Base-by-base conservation (phyloP, 2,888 invertebrate species). In the Oligia strigilis region DNA sequence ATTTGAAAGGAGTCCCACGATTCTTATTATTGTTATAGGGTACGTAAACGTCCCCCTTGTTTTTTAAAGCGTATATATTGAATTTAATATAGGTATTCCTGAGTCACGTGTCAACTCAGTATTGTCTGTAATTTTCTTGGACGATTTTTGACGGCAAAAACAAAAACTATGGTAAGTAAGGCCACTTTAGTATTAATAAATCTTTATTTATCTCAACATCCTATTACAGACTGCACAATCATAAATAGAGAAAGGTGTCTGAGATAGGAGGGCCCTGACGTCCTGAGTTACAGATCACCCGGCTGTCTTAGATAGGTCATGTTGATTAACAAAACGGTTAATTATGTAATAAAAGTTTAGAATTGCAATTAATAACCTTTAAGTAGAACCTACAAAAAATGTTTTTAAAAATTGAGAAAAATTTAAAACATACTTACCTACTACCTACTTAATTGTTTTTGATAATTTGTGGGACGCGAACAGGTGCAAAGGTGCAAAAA, bases 111-210 rank as follows among this genome's bases (percentile, higher is more conserved):
- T 52, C 9, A 69, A 19, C 14, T 67, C 6, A 69, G 43, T 9
- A 19, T 6, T 13, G 4, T 52, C 0, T n/a, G 2, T 13, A 3
- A 40, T 40, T n/a, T n/a, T n/a, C 1, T 0, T 17, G n/a, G n/a
- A 17, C 0, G 14, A 55, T 40, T 71, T 17, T 40, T 40, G n/a
- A 58, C 0, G 40, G 17, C 6, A n/a, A 17, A 4, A 19, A 6
- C 19, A 43, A n/a, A 58, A 40, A 19, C 19, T 36, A 55, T 6
- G 3, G 19, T 8, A 1, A n/a, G 36, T 36, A 1, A 71, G 1
- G 1, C 14, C 3, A 36, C 1, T 71, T 14, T 23, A 19, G 14
- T 36, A 8, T 17, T 49, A 49, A 49, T n/a, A 60, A n/a, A 58
- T 58, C 5, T 72, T n/a, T 23, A 11, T 60, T 60, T n/a, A 60